Evolutionary conservation across 2,797 vertebrate genomes (phyloP), one percentile per base, ranked within the genome.

Genomic region (Alosa sapidissima): DNA sequence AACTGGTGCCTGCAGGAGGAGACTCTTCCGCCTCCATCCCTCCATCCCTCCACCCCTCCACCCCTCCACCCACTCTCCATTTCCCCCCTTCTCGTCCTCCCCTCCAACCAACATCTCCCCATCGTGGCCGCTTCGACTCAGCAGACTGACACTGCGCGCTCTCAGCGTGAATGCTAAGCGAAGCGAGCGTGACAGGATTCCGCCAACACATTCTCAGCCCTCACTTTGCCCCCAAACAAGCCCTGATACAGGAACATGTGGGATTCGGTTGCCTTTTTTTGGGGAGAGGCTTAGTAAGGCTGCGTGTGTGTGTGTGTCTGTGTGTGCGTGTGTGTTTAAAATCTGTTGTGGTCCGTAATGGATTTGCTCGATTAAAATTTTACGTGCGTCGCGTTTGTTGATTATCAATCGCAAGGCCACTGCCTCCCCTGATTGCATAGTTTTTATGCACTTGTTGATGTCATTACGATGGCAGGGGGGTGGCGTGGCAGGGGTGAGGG

Each of bases 301-400:
- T 33, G 8, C 13, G 28, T 33, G 62, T 68, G 62, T 68, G 13
- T 16, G 68, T 16, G 28, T 14, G 68, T 6, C 33, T 13, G 28
- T 16, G 68, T 16, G 24, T 14, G 28, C 13, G 28, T 75, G 36
- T 41, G 68, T 41, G 24, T 21, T 14, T 21, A 10, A 36, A 14
- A 3, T 10, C 9, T 10, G 24, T 11, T 0, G 24, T 28, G 24
- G 24, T 11, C 24, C 11, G 24, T 83, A 88, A 88, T 84, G 86
- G 86, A 89, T 86, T 36, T 78, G 51, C 19, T 21, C 52, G 85
- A 88, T 87, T 88, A 81, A 72, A 82, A 78, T 87, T 88, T 72
- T 72, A 85, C 14, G 82, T 81, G 58, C 54, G 47, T 85, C 82
- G 81, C 41, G 0, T 51, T 72, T 84, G 72, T 62, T 89, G 88